A percentile compares a stretch with the other conserved stretches of the same genome.
phyloP scores from a whole-genome alignment of 2,113 vertebrate species.

The Oryzias woworae region DNA sequence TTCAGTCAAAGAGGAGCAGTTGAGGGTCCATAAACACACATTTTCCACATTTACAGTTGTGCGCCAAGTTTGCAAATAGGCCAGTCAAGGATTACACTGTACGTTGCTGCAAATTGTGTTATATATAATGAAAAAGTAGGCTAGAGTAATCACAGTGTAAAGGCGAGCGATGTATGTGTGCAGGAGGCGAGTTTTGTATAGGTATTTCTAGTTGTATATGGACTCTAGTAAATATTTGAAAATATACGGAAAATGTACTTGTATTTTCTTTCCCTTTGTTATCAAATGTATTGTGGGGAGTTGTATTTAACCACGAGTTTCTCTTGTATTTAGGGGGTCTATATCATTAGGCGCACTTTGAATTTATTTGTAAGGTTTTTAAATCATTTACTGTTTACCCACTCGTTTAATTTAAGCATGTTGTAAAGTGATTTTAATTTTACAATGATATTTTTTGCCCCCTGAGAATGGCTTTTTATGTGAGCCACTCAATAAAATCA shows the following conservation, averaged over 20 bases:
- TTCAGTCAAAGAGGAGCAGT: slow-evolving; percentile 48
- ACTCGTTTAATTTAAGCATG: slow-evolving; percentile 97
- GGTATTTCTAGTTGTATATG: slow-evolving; percentile 99
- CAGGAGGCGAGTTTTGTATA: slow-evolving; percentile 97
- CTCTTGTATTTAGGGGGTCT: slow-evolving; percentile 82
- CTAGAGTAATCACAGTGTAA: slow-evolving; percentile 86
- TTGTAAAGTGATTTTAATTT: slow-evolving; percentile 96
- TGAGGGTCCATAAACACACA: slow-evolving; percentile 30
- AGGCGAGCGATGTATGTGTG: slow-evolving; percentile 91
- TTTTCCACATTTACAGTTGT: slow-evolving; percentile 38
- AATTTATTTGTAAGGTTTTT: slow-evolving; percentile 89
- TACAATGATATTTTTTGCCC: slow-evolving; percentile 69
- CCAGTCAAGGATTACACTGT: slow-evolving; percentile 52
- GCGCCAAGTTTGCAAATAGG: slow-evolving; percentile 61
- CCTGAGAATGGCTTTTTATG: slow-evolving; percentile 84
- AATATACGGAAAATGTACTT: slow-evolving; percentile 94
- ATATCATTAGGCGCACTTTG: slow-evolving; percentile 87
- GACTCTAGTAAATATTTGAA: slow-evolving; percentile 98
- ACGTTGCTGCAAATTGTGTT: slow-evolving; percentile 73
- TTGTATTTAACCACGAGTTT: slow-evolving; percentile 88
- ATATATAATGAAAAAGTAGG: slow-evolving; percentile 86
- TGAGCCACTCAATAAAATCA: slow-evolving; percentile 81
- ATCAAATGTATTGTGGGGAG: slow-evolving; percentile 85
- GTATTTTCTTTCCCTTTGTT: slow-evolving; percentile 79
- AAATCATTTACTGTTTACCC: slow-evolving; percentile 94